phyloP scores from a whole-genome alignment of 2,113 vertebrate genomes.

The Illadopsis cleaveri region DNA sequence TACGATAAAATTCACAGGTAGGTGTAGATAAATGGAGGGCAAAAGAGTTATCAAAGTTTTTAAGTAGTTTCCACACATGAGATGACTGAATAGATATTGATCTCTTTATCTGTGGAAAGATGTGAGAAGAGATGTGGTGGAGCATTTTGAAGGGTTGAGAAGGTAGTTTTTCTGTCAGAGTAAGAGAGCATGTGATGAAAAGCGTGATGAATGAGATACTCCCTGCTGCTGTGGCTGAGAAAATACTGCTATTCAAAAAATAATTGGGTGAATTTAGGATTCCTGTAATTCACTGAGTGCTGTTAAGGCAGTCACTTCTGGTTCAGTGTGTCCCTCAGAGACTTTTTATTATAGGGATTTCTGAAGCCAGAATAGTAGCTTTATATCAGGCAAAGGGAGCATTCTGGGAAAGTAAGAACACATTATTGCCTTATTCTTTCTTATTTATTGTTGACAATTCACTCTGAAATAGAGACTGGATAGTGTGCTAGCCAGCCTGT shows the following conservation, averaged over 20 bases:
- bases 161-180: not conserved
- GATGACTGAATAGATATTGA: not conserved
- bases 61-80: not conserved
- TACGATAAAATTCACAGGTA: not conserved
- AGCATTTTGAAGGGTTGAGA: not conserved
- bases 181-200: not conserved
- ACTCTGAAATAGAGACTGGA: not conserved
- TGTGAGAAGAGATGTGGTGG: not conserved
- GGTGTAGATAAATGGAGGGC: not conserved
- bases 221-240: not conserved
- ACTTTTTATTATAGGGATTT: not conserved
- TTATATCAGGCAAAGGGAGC: not conserved
- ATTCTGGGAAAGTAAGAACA: not conserved
- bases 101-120: not conserved
- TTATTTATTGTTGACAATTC: not conserved
- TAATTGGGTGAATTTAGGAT: not conserved
- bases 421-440: not conserved
- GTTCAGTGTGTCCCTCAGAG: not conserved
- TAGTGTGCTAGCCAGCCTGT: not conserved
- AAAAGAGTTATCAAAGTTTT: not conserved
- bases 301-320: not conserved
- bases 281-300: not conserved
- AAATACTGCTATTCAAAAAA: not conserved
- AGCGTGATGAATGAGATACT: not conserved
- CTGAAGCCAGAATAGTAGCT: not conserved